Base-by-base conservation (phyloP, 2,797 vertebrate species). In the Garrulus glandarius region DNA sequence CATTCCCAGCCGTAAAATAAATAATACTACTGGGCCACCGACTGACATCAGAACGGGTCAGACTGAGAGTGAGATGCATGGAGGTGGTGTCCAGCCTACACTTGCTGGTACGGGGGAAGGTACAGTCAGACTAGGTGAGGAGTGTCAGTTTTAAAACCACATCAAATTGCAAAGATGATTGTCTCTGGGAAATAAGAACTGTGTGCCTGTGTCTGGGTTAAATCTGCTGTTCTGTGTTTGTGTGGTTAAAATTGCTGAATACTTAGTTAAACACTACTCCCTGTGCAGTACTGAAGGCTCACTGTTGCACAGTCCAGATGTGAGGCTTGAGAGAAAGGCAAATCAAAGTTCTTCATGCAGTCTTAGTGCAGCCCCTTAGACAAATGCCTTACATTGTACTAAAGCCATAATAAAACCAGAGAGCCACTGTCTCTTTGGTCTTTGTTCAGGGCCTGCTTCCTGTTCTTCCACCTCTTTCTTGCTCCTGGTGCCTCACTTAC, bases 1-100 rank as follows among this genome's bases (percentile, higher is more conserved):
- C 74, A 98, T 99, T 95, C 99, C 99, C n/a, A 98, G 96, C 61
- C 98, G 98, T 52, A 99, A 99, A 96, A 98, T 98, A n/a, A 98
- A 94, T 80, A 96, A 94, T 32, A 61, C 97, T 41, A 46, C 96
- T n/a, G 96, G 98, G 37, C 95, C 95, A 29, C 96, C 89, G 4
- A 84, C 97, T 63, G 99, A 99, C 26, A 97, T 98, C 75, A 98
- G 98, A 70, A 95, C 94, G 3, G 98, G 98, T 53, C 98, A 98
- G 8, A 98, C 91, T 3, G 99, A 99, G 80, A 98, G 93, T 30
- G 98, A 98, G 49, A 97, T 98, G 84, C 97, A 96, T 68, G 98
- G 97, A 21, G 91, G 95, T 11, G 96, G 97, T 18, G 96, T 97
- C 15, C 99, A 98, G 77, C 95, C 99, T 10, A 96, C 98, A 19